Evolutionary conservation across 37 sponge, comb jelly and placozoan species (phyloP).

Genomic region (Chondrilla cf. caribensis): DNA sequence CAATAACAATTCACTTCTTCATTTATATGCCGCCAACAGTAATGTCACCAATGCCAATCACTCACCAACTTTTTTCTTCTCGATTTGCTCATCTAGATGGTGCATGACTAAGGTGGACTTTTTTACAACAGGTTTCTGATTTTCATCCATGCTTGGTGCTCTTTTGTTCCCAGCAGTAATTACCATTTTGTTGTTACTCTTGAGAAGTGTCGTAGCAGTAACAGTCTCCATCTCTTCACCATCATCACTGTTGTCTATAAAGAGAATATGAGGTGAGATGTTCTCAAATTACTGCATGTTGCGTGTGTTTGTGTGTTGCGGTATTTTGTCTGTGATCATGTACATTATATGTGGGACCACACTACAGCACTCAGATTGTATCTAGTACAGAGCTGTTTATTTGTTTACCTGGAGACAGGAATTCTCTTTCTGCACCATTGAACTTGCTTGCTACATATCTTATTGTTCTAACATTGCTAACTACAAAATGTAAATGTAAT

Average conservation of each 20-base stretch:
- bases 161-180: not conserved
- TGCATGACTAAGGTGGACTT: not conserved
- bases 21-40: too few relatives aligned
- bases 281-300: too few relatives aligned
- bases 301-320: too few relatives aligned
- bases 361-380: too few relatives aligned
- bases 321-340: too few relatives aligned
- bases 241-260: not conserved
- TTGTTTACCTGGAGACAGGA: too few relatives aligned
- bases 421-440: too few relatives aligned
- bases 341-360: too few relatives aligned
- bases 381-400: too few relatives aligned
- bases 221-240: not conserved
- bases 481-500: not conserved
- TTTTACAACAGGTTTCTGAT: not conserved
- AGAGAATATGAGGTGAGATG: too few relatives aligned
- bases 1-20: too few relatives aligned
- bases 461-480: not conserved
- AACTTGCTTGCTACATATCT: not conserved
- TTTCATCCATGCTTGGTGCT: not conserved
- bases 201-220: not conserved
- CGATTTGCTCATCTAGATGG: constrained; percentile 4
- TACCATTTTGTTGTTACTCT: not conserved
- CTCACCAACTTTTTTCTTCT: constrained; percentile 5
- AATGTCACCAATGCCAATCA: too few relatives aligned